Conservation (phyloP, 1,140 invertebrate species). For the Atta colombica region DNA sequence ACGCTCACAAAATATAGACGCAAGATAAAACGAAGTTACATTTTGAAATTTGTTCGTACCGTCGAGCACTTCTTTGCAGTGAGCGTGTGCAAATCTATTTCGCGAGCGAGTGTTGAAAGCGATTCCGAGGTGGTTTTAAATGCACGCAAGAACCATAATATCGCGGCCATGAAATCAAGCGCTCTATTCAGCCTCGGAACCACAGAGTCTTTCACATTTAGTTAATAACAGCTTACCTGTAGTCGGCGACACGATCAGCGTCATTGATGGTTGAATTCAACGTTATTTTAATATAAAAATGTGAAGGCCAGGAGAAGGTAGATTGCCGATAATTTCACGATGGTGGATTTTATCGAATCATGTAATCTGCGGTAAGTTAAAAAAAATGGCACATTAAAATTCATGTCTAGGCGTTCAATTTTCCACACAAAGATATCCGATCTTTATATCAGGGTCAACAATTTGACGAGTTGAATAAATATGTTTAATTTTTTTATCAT, state of each 20-base stretch:
- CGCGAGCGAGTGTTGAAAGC: conserved; percentile 29
- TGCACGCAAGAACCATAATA: conserved; percentile 48
- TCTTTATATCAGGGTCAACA: not conserved
- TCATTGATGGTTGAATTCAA: conserved; percentile 4
- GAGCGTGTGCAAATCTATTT: conserved; percentile 29
- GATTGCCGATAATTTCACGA: conserved; percentile 31
- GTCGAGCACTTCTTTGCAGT: not conserved
- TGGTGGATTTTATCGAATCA: conserved; percentile 23
- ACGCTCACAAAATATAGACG: not conserved
- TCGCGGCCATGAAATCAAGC: conserved; percentile 46
- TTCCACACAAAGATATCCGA: not conserved
- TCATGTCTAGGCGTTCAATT: not conserved
- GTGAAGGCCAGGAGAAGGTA: conserved; percentile 12
- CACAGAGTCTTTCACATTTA: not conserved
- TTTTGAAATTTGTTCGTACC: conserved; percentile 21
- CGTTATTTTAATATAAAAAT: conserved; percentile 50
- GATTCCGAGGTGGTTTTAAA: conserved; percentile 42
- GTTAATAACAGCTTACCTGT: conserved; percentile 22
- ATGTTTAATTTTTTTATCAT: conserved; percentile 27
- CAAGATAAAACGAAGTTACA: conserved; percentile 20
- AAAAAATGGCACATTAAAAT: not conserved
- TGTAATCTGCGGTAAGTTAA: not conserved
- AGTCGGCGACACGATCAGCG: conserved; percentile 23
- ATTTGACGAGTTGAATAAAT: conserved; percentile 13
- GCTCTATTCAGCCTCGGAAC: conserved; percentile 24